Evolutionary conservation across 2,113 vertebrate species (phyloP), one percentile per base, ranked within the genome.

Genomic region (Gnathonemus echidnorhynchus): DNA sequence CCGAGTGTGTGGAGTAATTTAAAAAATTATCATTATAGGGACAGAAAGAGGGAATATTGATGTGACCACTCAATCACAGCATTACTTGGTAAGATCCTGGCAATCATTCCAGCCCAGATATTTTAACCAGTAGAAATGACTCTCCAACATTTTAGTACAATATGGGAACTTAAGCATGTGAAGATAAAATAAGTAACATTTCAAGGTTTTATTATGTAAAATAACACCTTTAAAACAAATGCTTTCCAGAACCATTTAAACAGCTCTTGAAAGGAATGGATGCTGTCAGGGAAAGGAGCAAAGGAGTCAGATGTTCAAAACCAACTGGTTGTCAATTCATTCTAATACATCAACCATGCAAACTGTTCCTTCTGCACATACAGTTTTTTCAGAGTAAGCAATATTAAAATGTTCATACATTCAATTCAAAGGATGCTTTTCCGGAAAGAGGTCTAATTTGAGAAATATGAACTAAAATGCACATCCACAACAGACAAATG

Each of bases 181-280:
- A 89, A 31, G 49, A 84, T 89, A 42, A 89, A 89, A 53, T 31
- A n/a, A 89, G 53, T 21, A 74, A 88, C 70, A 48, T 53, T 48
- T 89, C 21, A 83, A 84, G 53, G 83, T 83, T 89, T 89, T 89
- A 89, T 83, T 89, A 80, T 53, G 74, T 89, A 89, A 89, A 89
- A 89, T 89, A 83, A 80, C 58, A 88, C 31, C 31, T 88, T 52
- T 80, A 83, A 89, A 89, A 83, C 70, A 89, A 49, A 89, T 56
- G 31, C 70, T 84, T 89, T 89, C 70, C 52, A 53, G 31, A 70
- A 84, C 74, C 70, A 49, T 84, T 56, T 87, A 87, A 83, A 89
- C 50, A 19, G 19, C 52, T 80, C 48, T 15, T 46, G 49, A 83
- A 84, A 80, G 74, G 19, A 89, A 83, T 80, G 70, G 66, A 52